These are phyloP conservation scores for Bacillus rossius DNA, from an alignment of 1,140 invertebrate species.

Conservation along the genomic window DNA sequence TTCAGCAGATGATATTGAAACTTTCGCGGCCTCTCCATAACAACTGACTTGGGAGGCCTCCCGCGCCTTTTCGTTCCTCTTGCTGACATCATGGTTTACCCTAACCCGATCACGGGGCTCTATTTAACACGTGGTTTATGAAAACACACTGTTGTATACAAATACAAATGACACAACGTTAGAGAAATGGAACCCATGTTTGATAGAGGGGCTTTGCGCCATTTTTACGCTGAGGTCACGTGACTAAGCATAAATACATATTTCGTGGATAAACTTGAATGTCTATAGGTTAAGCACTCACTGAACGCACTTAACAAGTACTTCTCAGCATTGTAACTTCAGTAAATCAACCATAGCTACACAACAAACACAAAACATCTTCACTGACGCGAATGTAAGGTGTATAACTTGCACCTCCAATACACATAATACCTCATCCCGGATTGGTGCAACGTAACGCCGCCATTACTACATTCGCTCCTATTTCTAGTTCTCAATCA, in stretches of 20 bases:
- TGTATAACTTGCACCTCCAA: slow-evolving; percentile 41
- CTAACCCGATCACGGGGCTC: slow-evolving; percentile 37
- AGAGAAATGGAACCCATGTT: slow-evolving; percentile 49
- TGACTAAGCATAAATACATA: slow-evolving; percentile 38
- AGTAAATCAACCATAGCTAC: slow-evolving; percentile 13
- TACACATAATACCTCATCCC: slow-evolving; percentile 49
- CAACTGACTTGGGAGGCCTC: slow-evolving; percentile 81
- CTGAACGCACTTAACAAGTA: slow-evolving; percentile 9
- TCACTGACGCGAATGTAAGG: slow-evolving; percentile 54
- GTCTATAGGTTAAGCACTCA: slow-evolving; percentile 2
- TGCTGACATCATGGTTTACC: slow-evolving; percentile 61
- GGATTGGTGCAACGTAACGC: slow-evolving; percentile 52
- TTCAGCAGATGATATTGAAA: slow-evolving; percentile 84
- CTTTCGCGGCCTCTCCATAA: slow-evolving; percentile 73
- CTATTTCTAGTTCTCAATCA: slow-evolving; percentile 20
- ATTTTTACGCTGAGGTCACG: slow-evolving; percentile 53
- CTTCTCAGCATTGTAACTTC: slow-evolving; percentile 8
- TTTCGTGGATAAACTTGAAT: too few relatives aligned
- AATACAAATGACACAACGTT: slow-evolving; percentile 52
- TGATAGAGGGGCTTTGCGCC: slow-evolving; percentile 51
- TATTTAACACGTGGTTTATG: slow-evolving; percentile 42
- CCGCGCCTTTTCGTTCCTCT: slow-evolving; percentile 81
- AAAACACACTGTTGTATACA: slow-evolving; percentile 55
- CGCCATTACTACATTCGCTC: slow-evolving; percentile 53
- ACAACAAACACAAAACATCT: slow-evolving; percentile 48